Percentiles rank a stretch among this genome's conserved stretches.
Conservation (phyloP, 2,113 vertebrate genomes). For the Corythornis vintsioides region DNA sequence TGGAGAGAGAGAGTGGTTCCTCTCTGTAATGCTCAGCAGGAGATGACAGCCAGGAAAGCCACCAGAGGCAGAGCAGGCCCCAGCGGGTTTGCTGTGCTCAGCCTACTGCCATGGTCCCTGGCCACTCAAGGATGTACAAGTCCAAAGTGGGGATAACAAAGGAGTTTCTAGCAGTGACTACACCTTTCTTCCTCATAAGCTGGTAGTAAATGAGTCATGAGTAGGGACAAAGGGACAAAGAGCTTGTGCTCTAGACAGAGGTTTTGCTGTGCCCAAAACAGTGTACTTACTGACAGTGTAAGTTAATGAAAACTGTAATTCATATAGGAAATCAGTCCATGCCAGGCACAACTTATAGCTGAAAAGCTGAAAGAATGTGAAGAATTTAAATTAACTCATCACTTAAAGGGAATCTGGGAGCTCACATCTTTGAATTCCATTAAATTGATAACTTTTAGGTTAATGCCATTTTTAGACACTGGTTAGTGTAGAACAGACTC, state of each 20-base stretch:
- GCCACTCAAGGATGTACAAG: background rate
- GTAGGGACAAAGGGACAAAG: background rate
- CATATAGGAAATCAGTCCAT: background rate
- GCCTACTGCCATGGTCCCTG: background rate
- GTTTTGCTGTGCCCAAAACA: background rate
- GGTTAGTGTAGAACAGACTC: background rate
- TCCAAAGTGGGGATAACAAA: background rate
- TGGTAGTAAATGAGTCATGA: background rate
- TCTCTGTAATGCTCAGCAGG: background rate
- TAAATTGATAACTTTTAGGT: background rate
- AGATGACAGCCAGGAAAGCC: background rate
- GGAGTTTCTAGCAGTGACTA: background rate
- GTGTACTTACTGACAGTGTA: background rate
- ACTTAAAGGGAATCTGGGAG: background rate
- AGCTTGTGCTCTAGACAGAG: background rate
- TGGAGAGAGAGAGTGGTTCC: background rate
- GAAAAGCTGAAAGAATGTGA: constrained; percentile 1
- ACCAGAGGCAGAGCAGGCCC: background rate
- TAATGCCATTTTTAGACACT: background rate
- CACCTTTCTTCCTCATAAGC: background rate
- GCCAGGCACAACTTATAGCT: background rate
- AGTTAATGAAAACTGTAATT: background rate
- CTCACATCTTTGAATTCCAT: background rate
- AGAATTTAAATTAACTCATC: constrained; percentile 37
- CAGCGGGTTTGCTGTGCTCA: background rate